phyloP scores from a whole-genome alignment of 2,113 vertebrate species.

The Pedetes capensis region DNA sequence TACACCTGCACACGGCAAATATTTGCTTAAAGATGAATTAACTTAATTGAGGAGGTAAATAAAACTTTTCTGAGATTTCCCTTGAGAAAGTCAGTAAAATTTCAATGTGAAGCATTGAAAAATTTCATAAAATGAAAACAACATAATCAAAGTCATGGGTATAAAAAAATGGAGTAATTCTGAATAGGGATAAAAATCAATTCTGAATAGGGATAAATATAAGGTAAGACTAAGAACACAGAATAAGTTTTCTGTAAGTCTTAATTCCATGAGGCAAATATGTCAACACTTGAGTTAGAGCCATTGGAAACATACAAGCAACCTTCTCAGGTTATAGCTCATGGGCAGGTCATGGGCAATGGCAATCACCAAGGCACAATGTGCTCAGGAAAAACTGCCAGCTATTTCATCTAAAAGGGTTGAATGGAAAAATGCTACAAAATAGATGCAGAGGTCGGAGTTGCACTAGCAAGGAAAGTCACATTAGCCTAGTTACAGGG shows the following conservation, averaged over 20 bases:
- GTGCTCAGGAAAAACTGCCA: background rate
- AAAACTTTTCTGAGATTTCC: background rate
- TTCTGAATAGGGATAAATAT: background rate
- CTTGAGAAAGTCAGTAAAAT: background rate
- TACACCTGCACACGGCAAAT: background rate
- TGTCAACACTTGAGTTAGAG: background rate
- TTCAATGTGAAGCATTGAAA: background rate
- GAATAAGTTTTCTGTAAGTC: background rate
- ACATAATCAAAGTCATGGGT: background rate
- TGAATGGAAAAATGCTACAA: background rate
- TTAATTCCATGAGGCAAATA: background rate
- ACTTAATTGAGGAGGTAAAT: background rate
- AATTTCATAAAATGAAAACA: background rate
- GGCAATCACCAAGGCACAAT: background rate
- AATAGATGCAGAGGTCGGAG: background rate
- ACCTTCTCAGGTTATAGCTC: background rate
- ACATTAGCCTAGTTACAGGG: background rate
- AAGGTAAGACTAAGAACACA: background rate
- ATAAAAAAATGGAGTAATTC: background rate
- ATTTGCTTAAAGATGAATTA: background rate
- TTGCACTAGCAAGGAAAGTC: background rate
- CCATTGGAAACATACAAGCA: background rate
- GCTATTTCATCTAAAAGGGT: background rate
- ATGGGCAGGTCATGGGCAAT: background rate
- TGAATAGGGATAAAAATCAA: background rate